Base-by-base conservation (phyloP, 2,113 vertebrate genomes). In the Gavialis gangeticus region DNA sequence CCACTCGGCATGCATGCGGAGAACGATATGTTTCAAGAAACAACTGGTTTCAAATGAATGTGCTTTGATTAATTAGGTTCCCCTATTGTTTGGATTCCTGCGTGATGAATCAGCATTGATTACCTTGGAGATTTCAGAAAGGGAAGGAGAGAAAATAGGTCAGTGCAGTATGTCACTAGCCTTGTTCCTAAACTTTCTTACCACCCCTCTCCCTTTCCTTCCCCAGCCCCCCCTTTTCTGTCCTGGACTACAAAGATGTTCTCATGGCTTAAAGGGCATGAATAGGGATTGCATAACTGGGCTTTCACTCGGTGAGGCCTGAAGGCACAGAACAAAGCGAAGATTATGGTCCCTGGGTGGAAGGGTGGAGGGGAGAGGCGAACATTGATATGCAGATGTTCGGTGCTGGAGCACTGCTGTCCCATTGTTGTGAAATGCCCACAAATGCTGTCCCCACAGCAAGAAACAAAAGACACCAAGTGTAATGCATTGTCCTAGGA, bases 321-420 rank as follows among this genome's bases (percentile, higher is more conserved):
- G 17, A 73, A 58, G 88, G 79, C 75, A 17, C 0, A 30, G 81
- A 91, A 91, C 90, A 95, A 95, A 95, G 92, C 94, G 57, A 66
- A 81, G 88, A 84, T 90, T 88, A 93, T 0, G 10, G 84, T 92
- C 83, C 89, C 93, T 67, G 75, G 69, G 55, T 66, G 60, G 8
- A 3, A 82, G 22, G 85, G 34, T 24, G 84, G 54, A 84, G 85
- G 85, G 93, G 46, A 75, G 24, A 2, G 77, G 89, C 56, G 81
- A 63, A 75, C 63, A 93, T 90, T 94, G 93, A 88, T 91, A 91
- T 95, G 91, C 85, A 94, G 93, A 93, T 97, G 13, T 76, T 46
- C 27, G 55, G 79, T 58, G 87, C 66, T 11, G 24, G 30, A 71
- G 83, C 79, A 60, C 78, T 9, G 1, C 2, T 1, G 75, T 0